Base-by-base conservation (phyloP, 1,140 invertebrate species). In the Pseudobourletiella spinata region DNA sequence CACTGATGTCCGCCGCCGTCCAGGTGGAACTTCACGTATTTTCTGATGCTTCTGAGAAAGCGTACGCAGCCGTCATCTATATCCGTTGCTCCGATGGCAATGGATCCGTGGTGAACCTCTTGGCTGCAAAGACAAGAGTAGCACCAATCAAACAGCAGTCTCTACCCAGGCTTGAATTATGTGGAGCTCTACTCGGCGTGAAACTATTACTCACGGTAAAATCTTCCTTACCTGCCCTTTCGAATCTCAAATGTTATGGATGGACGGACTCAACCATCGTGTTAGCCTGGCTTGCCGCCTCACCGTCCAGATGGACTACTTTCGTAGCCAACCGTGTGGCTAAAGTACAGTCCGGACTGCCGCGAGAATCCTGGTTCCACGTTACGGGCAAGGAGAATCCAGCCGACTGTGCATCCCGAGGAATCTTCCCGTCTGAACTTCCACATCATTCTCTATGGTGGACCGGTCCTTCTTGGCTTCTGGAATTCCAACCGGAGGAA, bases 381-480 rank as follows among this genome's bases (percentile, higher is more conserved):
- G 72, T 79, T 0, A 43, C 57, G 8, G 70, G 73, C 1, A 44
- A 58, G 22, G 54, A 74, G 1, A 79, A 80, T 69, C 75, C 76
- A 1, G 76, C 76, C 1, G 78, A 81, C 71, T 57, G 69, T 2
- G 69, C 74, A 1, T 75, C 75, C 3, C 65, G 77, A 55, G 77
- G 77, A 16, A 11, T 66, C 15, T 3, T 35, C 4, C 15, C 26
- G n/a, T 20, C 3, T 2, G 11, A 44, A 46, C 28, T 62, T 2
- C 3, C 20, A 14, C 6, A 57, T 11, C 2, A 22, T 14, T 1
- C 18, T 18, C 20, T 44, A 20, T 58, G 42, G 28, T 46, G 56
- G 55, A 8, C 29, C 6, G 56, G 61, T 25, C 39, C 61, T 2
- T 30, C 11, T 6, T 62, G 2, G 16, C 16, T 60, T 18, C 8